phyloP scores from a whole-genome alignment of 2,797 vertebrate genomes.

The Martes flavigula region DNA sequence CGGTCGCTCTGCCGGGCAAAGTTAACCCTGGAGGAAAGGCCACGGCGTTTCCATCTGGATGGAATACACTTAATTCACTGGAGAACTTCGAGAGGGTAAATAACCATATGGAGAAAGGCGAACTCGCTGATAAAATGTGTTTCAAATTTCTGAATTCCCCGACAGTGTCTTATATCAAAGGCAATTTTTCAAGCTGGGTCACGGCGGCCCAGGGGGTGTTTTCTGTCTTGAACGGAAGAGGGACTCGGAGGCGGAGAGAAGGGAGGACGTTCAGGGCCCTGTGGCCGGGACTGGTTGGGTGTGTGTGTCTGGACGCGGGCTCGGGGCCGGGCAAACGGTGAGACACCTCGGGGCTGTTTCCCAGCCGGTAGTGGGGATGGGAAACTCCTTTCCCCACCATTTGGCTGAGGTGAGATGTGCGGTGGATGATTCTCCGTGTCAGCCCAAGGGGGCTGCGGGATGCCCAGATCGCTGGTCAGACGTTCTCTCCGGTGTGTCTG shows the following conservation, averaged over 20 bases:
- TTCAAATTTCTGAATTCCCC: slow-evolving; percentile 18
- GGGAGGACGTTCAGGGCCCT: not conserved
- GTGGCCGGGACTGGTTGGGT: rapidly evolving
- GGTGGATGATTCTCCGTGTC: not conserved
- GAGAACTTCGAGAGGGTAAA: not conserved
- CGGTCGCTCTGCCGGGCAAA: not conserved
- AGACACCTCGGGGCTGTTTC: not conserved
- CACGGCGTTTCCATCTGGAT: not conserved
- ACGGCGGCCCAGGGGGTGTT: not conserved
- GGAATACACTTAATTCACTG: not conserved
- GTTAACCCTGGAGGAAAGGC: not conserved
- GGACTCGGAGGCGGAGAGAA: slow-evolving; percentile 31
- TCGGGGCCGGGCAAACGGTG: not conserved
- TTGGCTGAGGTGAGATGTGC: not conserved
- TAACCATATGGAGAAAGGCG: not conserved
- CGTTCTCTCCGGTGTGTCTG: not conserved
- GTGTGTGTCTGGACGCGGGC: rapidly evolving
- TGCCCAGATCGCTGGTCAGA: not conserved
- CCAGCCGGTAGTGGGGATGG: not conserved
- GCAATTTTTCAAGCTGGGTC: not conserved
- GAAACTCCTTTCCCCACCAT: too few species aligned
- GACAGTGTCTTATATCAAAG: slow-evolving; percentile 39
- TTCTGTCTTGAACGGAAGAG: not conserved
- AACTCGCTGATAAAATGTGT: not conserved
- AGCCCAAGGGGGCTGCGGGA: not conserved